Conservation (phyloP, 2,113 vertebrate species). For the Montifringilla adamsi region DNA sequence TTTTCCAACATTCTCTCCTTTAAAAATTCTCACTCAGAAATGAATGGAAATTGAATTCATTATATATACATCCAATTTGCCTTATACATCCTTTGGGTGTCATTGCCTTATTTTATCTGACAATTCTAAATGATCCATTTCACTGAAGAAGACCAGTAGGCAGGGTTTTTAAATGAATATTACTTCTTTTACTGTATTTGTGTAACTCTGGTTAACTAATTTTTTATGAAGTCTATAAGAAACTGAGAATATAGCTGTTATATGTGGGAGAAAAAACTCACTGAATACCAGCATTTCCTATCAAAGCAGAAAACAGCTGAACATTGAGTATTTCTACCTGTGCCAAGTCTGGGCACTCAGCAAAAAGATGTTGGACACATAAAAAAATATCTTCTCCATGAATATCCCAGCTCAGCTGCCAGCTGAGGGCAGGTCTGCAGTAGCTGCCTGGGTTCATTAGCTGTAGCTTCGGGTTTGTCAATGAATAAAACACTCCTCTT, state of each 20-base stretch:
- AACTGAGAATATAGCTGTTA: background rate
- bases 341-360: background rate
- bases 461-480: background rate
- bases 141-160: background rate
- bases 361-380: background rate
- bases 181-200: background rate
- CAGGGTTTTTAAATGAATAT: background rate
- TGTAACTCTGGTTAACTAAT: background rate
- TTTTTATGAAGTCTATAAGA: background rate
- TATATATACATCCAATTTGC: background rate
- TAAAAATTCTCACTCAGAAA: background rate
- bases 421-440: background rate
- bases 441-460: background rate
- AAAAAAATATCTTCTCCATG: background rate
- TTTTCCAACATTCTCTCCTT: background rate
- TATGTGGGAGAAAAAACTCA: background rate
- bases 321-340: background rate
- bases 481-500: background rate
- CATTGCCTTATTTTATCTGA: background rate
- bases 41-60: background rate
- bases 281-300: background rate
- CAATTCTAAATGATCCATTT: background rate
- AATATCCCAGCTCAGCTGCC: background rate
- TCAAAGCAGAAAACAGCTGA: background rate
- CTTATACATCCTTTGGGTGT: background rate